These are phyloP conservation scores for Vidua chalybeata DNA, from an alignment of 2,113 vertebrate genomes.

Conservation along the genomic window DNA sequence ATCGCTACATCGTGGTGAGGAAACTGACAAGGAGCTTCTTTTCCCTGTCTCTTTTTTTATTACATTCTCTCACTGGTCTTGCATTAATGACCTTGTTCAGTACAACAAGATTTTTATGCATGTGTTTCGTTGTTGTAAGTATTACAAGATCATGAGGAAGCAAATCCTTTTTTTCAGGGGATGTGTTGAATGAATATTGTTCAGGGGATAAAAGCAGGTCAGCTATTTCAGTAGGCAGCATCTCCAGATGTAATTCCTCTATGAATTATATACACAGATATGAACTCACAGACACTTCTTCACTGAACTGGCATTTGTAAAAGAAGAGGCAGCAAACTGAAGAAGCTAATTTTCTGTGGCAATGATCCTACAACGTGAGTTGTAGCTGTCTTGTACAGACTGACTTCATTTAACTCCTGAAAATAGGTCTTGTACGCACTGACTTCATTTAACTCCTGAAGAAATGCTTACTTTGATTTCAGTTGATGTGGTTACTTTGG, in stretches of 20 bases:
- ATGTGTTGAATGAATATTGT: not conserved
- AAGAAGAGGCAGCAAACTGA: not conserved
- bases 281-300: not conserved
- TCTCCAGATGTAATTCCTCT: constrained; percentile 38
- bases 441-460: not conserved
- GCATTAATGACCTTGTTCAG: not conserved
- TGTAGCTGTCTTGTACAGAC: not conserved
- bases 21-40: not conserved
- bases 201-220: constrained; percentile 36
- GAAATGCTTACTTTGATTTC: constrained; percentile 6
- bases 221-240: constrained; percentile 40
- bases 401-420: not conserved
- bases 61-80: not conserved
- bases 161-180: not conserved
- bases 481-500: not conserved
- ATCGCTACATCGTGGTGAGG: rapidly evolving
- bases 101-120: not conserved
- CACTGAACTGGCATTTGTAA: not conserved
- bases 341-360: not conserved
- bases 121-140: not conserved
- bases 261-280: constrained; percentile 51
- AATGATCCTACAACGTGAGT: not conserved
- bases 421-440: not conserved
- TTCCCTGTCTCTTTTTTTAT: not conserved
- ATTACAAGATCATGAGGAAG: not conserved